Base-by-base conservation (phyloP, 2,888 invertebrate species). In the Deladenus siricidicola region DNA sequence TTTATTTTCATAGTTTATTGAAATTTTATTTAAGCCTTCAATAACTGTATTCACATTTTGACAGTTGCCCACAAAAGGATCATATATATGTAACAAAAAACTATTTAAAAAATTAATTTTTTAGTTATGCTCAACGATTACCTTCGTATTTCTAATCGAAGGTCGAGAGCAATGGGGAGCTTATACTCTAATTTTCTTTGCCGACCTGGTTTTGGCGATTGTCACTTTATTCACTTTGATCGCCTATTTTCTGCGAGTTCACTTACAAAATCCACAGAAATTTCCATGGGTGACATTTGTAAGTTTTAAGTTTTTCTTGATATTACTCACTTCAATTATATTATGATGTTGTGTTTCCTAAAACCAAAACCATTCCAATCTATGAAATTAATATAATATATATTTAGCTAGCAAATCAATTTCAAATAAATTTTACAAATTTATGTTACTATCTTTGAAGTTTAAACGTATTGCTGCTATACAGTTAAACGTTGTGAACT, bases 171-270 rank as follows among this genome's bases (percentile, higher is more conserved):
- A 60, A 26, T 61, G 58, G 61, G 34, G 57, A 21, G 29, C 23
- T 2, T 61, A 61, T 29, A 61, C 61, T 39, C 34, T 60, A 10
- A 44, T 55, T 4, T 55, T 55, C 44, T 19, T 55, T 23, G 45
- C 29, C 45, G 56, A 30, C 6, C 8, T 53, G 19, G 39, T 53
- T 23, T 23, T 53, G 29, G 53, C 30, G 21, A 43, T 64, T 34
- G n/a, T 67, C 23, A 61, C 64, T 30, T 47, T 69, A 52, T 10
- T 68, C 29, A 70, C 68, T 6, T 47, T 67, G 24, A 44, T 66
- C 34, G 26, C 64, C 17, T 57, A 64, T 43, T 67, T 70, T 28
- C 47, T 67, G 44, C 62, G 63, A 23, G 43, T 65, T 26, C 65
- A 68, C 23, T 24, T 44, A 14, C 64, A 68, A 8, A 47, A 24